Evolutionary conservation across 2,888 invertebrate species (phyloP).

Genomic region (Slavum lentiscoides): DNA sequence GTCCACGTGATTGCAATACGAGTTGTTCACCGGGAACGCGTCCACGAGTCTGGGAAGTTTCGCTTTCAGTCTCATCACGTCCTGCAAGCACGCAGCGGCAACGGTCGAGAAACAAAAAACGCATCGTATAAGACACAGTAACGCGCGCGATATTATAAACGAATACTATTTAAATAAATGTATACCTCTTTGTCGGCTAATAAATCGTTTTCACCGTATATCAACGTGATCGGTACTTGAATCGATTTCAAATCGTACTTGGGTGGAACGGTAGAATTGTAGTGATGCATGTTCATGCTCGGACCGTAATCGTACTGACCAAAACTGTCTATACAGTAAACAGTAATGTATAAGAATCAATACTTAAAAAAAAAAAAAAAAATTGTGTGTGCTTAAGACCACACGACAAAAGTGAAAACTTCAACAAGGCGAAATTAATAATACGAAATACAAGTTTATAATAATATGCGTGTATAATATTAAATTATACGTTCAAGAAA

Average conservation of each 20-base stretch:
- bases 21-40: constrained; percentile 62
- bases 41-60: constrained; percentile 65
- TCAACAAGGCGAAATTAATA: too few relatives aligned
- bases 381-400: too few relatives aligned
- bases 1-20: constrained; percentile 71
- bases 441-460: too few relatives aligned
- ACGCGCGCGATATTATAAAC: too few relatives aligned
- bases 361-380: constrained; percentile 57
- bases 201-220: constrained; percentile 69
- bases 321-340: constrained; percentile 62
- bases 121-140: too few relatives aligned
- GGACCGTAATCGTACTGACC: constrained; percentile 66
- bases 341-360: constrained; percentile 56
- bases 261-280: constrained; percentile 64
- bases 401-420: too few relatives aligned
- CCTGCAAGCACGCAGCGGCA: constrained; percentile 58
- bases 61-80: constrained; percentile 65
- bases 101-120: constrained; percentile 9
- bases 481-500: too few relatives aligned
- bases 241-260: constrained; percentile 67
- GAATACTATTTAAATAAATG: too few relatives aligned
- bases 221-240: constrained; percentile 65
- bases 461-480: too few relatives aligned
- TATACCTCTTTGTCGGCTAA: constrained; percentile 65
- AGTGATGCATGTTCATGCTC: constrained; percentile 62